These are phyloP conservation scores for Conistra vaccinii DNA, from an alignment of 2,888 invertebrate species.

Conservation along the genomic window DNA sequence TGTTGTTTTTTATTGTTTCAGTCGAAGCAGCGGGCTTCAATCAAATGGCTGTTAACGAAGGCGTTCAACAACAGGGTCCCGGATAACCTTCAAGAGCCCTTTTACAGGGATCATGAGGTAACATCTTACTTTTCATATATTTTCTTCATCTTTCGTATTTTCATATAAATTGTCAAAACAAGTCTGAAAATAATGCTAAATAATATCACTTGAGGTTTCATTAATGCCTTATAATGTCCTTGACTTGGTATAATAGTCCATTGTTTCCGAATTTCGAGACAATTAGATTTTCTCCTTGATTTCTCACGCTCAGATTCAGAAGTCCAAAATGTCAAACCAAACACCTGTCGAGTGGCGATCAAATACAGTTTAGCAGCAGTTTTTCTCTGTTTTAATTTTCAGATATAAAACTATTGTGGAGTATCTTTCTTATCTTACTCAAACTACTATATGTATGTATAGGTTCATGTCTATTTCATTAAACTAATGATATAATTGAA, in stretches of 20 bases:
- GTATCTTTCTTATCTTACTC: neutral
- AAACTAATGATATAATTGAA: neutral
- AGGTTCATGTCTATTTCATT: neutral
- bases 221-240: conserved; percentile 41
- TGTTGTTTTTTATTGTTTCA: conserved; percentile 88
- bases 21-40: conserved; percentile 98
- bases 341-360: conserved; percentile 33
- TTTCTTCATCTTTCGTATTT: conserved; percentile 16
- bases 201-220: conserved; percentile 23
- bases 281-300: conserved; percentile 52
- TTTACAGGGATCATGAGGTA: conserved; percentile 98
- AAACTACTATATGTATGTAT: neutral
- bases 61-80: conserved; percentile 98
- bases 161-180: neutral
- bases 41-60: conserved; percentile 99
- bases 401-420: conserved; percentile 3
- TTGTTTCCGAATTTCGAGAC: conserved; percentile 44
- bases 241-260: conserved; percentile 33
- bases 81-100: conserved; percentile 97
- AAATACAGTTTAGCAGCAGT: conserved; percentile 6
- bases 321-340: conserved; percentile 29
- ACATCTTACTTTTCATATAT: neutral
- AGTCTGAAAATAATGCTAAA: conserved; percentile 10
- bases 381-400: neutral
- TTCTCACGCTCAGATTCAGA: conserved; percentile 34